Base-by-base conservation (phyloP, 2,113 vertebrate species). In the Orientallactaga bullata region DNA sequence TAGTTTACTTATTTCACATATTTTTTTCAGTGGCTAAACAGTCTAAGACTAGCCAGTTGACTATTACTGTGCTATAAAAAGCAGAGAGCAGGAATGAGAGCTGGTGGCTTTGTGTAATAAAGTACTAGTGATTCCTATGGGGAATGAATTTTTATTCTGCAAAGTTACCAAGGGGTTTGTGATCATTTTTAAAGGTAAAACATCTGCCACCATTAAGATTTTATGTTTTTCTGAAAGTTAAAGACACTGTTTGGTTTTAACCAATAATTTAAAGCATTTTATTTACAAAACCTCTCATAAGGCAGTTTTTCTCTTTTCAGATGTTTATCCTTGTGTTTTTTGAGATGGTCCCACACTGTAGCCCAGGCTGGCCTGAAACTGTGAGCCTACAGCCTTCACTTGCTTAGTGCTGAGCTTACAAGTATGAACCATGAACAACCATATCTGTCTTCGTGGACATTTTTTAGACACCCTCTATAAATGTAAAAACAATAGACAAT, bases 121-220 rank as follows among this genome's bases (percentile, higher is more conserved):
- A 65, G 2, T 37, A 28, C 76, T 71, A 85, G 63, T 35, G 63
- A 77, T 74, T 39, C 74, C 24, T 88, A 24, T 74, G 37, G n/a
- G 69, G 63, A 92, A 37, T 68, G 60, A 16, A 47, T 85, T 82
- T 78, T 15, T 85, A 71, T 66, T 81, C 77, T 84, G 28, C 80
- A 89, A 82, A 68, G 58, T 90, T 80, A 51, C 15, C 13, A 86
- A 78, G 37, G 89, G 1, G 1, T 71, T 78, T n/a, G 85, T 94
- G 79, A 63, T 91, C 20, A 85, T 73, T 88, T 92, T 86, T 39
- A 55, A 88, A 89, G 55, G 74, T 82, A 23, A 88, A 95, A 47
- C 28, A 21, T 77, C 66, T 88, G 30, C 71, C n/a, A 86, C n/a
- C 79, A 24, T 47, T 93, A 85, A 90, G 58, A 47, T 74, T 85